A percentile compares a stretch with the other conserved stretches of the same genome.
These are phyloP conservation scores for Hippoglossus stenolepis DNA, from an alignment of 2,113 vertebrate genomes.

Conservation along the genomic window DNA sequence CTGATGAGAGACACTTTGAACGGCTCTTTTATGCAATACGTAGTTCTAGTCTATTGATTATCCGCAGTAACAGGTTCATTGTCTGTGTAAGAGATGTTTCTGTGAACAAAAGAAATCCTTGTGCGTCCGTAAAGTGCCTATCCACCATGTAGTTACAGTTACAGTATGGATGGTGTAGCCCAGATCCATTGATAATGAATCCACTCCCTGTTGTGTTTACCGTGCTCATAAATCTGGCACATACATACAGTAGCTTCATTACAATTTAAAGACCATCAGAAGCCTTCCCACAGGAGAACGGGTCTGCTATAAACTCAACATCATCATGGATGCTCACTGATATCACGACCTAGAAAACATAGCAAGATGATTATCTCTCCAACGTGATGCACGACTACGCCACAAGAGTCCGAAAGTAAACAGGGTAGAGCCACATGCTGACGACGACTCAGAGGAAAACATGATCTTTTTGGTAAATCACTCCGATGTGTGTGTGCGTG, in stretches of 20 bases:
- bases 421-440: slow-evolving; percentile 9
- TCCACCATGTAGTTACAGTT: neutral
- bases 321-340: slow-evolving; percentile 17
- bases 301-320: slow-evolving; percentile 17
- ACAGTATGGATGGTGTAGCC: neutral
- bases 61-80: too few species aligned
- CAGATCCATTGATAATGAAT: slow-evolving; percentile 14
- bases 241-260: slow-evolving; percentile 8
- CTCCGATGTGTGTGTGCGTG: slow-evolving; percentile 13
- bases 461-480: slow-evolving; percentile 54
- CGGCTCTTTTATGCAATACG: too few species aligned
- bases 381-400: slow-evolving; percentile 1
- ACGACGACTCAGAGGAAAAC: slow-evolving; percentile 7
- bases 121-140: neutral
- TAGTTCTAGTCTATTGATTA: too few species aligned
- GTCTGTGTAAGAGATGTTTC: too few species aligned
- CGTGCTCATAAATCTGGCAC: slow-evolving; percentile 5
- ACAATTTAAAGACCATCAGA: slow-evolving; percentile 12
- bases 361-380: slow-evolving; percentile 39
- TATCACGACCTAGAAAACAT: slow-evolving; percentile 51
- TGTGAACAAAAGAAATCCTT: neutral
- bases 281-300: neutral
- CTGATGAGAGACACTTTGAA: too few species aligned
- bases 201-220: neutral
- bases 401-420: slow-evolving; percentile 11